A percentile compares a stretch with the other conserved stretches of the same genome.
phyloP scores from a whole-genome alignment of 1,140 invertebrate species.

The Drosophila quadrilineata region DNA sequence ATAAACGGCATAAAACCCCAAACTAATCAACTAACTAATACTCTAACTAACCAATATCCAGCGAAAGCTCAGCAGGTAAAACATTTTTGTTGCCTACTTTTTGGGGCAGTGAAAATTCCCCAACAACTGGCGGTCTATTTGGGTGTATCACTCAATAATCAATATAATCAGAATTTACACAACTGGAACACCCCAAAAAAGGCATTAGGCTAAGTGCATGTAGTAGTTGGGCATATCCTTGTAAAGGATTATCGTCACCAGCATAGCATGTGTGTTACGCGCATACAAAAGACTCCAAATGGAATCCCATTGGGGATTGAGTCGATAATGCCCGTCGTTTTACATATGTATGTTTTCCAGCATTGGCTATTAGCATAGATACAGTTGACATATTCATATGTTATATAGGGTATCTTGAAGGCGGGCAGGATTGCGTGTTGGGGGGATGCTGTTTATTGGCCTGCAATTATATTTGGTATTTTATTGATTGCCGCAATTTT shows the following conservation, averaged over 20 bases:
- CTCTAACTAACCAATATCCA: not conserved
- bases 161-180: not conserved
- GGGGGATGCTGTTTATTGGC: constrained; percentile 2
- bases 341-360: too few relatives aligned
- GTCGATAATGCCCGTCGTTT: too few relatives aligned
- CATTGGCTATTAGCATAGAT: too few relatives aligned
- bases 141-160: not conserved
- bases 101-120: not conserved
- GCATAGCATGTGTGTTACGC: too few relatives aligned
- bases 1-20: constrained; percentile 5
- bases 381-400: too few relatives aligned
- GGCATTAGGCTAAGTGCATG: too few relatives aligned
- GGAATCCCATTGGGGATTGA: too few relatives aligned
- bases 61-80: constrained; percentile 40
- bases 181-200: too few relatives aligned
- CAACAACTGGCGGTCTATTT: too few relatives aligned
- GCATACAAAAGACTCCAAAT: too few relatives aligned
- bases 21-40: not conserved
- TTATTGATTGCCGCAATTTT: constrained; percentile 37
- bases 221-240: not conserved
- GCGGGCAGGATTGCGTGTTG: too few relatives aligned
- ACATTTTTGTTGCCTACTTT: constrained; percentile 35
- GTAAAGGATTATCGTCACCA: not conserved
- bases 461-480: constrained; percentile 21
- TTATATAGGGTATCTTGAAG: too few relatives aligned